phyloP scores from a whole-genome alignment of 2,888 invertebrate species.

The Mesorhabditis sp. region DNA sequence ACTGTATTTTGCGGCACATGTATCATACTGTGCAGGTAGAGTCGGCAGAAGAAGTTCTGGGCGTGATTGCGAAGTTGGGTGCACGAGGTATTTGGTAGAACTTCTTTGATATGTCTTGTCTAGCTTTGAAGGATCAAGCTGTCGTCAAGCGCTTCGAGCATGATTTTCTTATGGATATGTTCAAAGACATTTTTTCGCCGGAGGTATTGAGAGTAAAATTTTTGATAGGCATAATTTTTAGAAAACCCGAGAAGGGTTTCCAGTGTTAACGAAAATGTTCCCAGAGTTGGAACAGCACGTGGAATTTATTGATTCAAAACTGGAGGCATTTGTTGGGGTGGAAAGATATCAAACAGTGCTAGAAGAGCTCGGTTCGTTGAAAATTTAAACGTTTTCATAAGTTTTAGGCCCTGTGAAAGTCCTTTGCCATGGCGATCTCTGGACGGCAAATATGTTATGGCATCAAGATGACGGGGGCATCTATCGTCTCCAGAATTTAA shows the following conservation, averaged over 20 bases:
- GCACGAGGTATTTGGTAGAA: neutral
- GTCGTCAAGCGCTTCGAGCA: neutral
- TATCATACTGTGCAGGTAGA: constrained; percentile 1
- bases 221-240: no score
- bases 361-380: no score
- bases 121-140: neutral
- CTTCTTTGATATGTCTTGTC: neutral
- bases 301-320: neutral
- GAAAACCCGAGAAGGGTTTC: no score
- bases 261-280: no score
- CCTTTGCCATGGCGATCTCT: constrained; percentile 2
- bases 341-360: no score
- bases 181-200: no score
- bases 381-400: no score
- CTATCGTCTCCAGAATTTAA: neutral
- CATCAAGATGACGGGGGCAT: neutral
- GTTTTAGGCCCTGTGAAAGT: neutral
- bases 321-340: no score
- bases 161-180: no score
- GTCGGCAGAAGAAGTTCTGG: neutral
- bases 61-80: neutral
- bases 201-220: no score
- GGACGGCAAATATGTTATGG: constrained; percentile 3
- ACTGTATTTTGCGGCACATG: neutral
- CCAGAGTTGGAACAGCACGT: neutral